phyloP scores from a whole-genome alignment of 2,797 vertebrate genomes.

The Danio kyathit region DNA sequence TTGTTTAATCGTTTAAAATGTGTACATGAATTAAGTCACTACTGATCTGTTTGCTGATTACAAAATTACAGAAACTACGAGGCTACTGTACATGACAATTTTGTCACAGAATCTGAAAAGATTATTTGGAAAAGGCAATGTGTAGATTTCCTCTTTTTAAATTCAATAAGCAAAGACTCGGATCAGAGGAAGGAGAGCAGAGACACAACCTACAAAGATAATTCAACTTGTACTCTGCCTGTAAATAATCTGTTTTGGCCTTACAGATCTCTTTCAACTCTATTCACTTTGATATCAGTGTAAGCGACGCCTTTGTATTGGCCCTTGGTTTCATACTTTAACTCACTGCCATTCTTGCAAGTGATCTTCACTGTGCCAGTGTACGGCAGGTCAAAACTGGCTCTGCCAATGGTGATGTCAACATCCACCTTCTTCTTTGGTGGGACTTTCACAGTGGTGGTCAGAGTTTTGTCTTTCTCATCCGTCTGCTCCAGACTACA shows the following conservation, averaged over 20 bases:
- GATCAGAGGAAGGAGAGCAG: background rate
- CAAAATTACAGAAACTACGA: background rate
- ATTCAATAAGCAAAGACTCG: background rate
- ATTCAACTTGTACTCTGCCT: background rate
- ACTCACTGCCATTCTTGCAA: slow-evolving; percentile 32
- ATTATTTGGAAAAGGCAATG: background rate
- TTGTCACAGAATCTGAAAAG: background rate
- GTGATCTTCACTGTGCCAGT: slow-evolving; percentile 41
- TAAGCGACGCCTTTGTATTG: slow-evolving; percentile 46
- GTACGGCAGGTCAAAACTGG: slow-evolving; percentile 43
- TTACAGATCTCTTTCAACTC: slow-evolving; percentile 33
- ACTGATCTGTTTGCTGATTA: background rate
- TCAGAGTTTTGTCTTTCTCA: slow-evolving; percentile 5
- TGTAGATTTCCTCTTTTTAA: background rate
- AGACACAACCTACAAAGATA: background rate
- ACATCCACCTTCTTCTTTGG: slow-evolving; percentile 26
- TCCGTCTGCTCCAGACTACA: background rate
- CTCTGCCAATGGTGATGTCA: slow-evolving; percentile 35
- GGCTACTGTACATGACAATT: background rate
- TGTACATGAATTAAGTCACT: background rate
- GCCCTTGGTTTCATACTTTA: slow-evolving; percentile 23
- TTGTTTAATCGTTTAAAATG: background rate
- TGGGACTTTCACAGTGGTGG: slow-evolving; percentile 39
- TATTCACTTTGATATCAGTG: slow-evolving; percentile 26
- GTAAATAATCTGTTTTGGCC: background rate